These are phyloP conservation scores for Tarsius wallacei DNA, from an alignment of 2,797 vertebrate species.

Conservation along the genomic window DNA sequence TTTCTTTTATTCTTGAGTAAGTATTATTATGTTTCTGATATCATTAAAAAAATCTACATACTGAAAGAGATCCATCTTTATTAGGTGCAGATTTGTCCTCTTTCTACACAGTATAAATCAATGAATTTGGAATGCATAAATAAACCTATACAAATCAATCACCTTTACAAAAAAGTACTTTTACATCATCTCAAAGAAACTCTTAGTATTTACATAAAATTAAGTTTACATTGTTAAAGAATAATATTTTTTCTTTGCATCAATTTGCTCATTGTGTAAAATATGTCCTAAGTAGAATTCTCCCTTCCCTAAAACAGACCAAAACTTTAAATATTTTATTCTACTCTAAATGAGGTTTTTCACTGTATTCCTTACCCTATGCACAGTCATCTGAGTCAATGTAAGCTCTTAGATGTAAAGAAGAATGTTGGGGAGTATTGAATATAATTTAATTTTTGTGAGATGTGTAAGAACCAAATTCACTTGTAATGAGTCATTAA, in stretches of 20 bases:
- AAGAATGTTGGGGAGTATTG: not conserved
- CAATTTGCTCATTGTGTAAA: not conserved
- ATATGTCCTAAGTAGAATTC: not conserved
- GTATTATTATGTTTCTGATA: not conserved
- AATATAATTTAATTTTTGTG: not conserved
- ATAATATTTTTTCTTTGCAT: not conserved
- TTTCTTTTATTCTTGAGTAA: not conserved
- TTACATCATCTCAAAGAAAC: not conserved
- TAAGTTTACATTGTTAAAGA: not conserved
- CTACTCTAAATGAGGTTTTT: not conserved
- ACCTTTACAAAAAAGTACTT: not conserved
- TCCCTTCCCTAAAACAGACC: not conserved
- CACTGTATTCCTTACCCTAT: not conserved
- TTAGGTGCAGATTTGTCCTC: constrained; percentile 2
- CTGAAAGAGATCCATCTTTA: not conserved
- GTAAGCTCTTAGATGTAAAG: not conserved
- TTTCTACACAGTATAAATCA: not conserved
- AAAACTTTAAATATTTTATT: not conserved
- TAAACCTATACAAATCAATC: not conserved
- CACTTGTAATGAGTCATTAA: constrained; percentile 25
- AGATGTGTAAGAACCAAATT: not conserved
- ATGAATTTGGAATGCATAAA: not conserved
- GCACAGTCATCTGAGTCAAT: not conserved
- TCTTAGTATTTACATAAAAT: not conserved
- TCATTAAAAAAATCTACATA: not conserved